Evolutionary conservation across 2,888 invertebrate genomes (phyloP), one percentile per base, ranked within the genome.

Genomic region (Acleris literana): DNA sequence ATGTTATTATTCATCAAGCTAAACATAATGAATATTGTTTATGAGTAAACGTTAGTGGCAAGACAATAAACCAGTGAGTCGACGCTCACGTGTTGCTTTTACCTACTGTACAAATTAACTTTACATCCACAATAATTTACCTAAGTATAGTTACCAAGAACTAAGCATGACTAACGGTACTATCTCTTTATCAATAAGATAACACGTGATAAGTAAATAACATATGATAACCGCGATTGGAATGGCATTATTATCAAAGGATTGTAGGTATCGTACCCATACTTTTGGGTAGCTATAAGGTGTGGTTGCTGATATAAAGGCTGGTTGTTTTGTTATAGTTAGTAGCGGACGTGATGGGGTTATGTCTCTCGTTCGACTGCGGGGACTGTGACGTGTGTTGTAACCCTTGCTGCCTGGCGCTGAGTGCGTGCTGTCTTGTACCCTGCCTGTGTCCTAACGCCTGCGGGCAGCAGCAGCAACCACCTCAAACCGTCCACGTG

Each of bases 381-480:
- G 92, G 88, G 20, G 92, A 92, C 49, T 88, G 88, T 74, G 89
- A 88, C 62, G 68, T 83, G 62, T 90, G 90, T 77, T 84, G 83
- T 77, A 90, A 90, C 68, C 91, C 92, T 9, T 92, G 92, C 76
- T 92, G 90, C 68, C 63, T 92, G 81, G 87, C 89, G 33, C 71
- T 92, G 74, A 81, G 90, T 51, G 91, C 92, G 0, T 91, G 91
- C 74, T 92, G 92, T 71, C 77, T 91, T 70, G 77, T 91, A 17
- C 91, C 92, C 18, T 91, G 92, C 71, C 76, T 88, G 63, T 92
- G 92, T 64, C 90, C 91, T 1, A 91, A 92, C 77, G 91, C 90
- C 5, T 92, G 92, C 56, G 92, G 92, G 0, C 88, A 86, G 68
- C 89, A 90, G 48, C 83, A 86, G 16, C 88, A 73, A 0, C 90